Conservation (phyloP, 2,888 invertebrate species). For the Zygaena filipendulae region DNA sequence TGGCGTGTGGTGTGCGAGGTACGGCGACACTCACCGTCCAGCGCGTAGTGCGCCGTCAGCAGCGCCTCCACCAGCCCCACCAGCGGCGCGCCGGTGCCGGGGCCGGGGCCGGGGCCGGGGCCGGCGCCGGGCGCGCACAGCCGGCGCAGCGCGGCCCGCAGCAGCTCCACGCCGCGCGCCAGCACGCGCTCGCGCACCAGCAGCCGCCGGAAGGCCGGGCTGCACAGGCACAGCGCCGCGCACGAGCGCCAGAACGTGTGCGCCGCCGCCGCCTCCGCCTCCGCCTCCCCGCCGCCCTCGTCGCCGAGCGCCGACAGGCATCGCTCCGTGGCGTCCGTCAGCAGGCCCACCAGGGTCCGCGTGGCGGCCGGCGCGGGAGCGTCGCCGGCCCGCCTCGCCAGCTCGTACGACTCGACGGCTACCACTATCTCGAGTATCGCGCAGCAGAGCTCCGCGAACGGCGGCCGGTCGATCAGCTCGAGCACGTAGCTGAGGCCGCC, state of each 20-base stretch:
- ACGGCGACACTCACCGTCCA: no score
- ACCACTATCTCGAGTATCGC: slow-evolving; percentile 70
- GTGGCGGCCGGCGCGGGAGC: slow-evolving; percentile 42
- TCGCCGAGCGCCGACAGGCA: slow-evolving; percentile 29
- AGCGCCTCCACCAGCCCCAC: slow-evolving; percentile 44
- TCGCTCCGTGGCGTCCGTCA: slow-evolving; percentile 41
- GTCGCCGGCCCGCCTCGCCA: slow-evolving; percentile 39
- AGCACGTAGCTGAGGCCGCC: slow-evolving; percentile 67
- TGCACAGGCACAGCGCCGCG: slow-evolving; percentile 61
- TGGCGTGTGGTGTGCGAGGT: no score
- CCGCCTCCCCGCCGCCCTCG: slow-evolving; percentile 12
- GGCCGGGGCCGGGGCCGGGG: slow-evolving; percentile 24
- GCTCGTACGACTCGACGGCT: slow-evolving; percentile 67
- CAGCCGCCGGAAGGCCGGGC: slow-evolving; percentile 61
- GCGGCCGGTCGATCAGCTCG: slow-evolving; percentile 57
- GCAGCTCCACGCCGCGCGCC: slow-evolving; percentile 40
- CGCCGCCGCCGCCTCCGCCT: slow-evolving; percentile 16
- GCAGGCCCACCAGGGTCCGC: slow-evolving; percentile 49
- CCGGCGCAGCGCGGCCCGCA: slow-evolving; percentile 38
- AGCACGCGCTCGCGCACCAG: slow-evolving; percentile 43
- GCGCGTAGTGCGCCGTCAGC: slow-evolving; percentile 53
- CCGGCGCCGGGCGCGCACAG: slow-evolving; percentile 27
- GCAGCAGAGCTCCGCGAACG: slow-evolving; percentile 70
- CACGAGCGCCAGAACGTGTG: slow-evolving; percentile 63
- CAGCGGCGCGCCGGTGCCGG: no score